Evolutionary conservation across 2,888 invertebrate species (phyloP).

Genomic region (Mythimna vitellina): DNA sequence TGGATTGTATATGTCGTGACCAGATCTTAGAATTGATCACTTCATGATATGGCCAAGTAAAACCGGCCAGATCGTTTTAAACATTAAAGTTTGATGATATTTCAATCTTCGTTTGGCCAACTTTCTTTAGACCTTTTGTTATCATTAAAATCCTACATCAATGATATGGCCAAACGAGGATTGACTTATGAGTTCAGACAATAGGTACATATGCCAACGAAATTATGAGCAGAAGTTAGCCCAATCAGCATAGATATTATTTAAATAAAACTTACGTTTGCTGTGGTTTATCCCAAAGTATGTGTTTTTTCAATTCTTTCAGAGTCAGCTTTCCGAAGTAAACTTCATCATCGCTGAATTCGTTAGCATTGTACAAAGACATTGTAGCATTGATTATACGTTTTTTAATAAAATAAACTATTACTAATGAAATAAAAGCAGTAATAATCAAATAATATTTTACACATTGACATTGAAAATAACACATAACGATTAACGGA

Average conservation of each 20-base stretch:
- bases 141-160: too few relatives aligned
- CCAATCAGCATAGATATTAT: too few relatives aligned
- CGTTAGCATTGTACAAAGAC: constrained; percentile 48
- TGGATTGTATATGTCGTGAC: too few relatives aligned
- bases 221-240: not conserved
- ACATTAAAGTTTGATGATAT: too few relatives aligned
- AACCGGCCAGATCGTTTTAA: too few relatives aligned
- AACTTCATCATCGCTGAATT: constrained; percentile 77
- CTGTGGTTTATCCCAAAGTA: constrained; percentile 66
- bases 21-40: too few relatives aligned
- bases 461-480: constrained; percentile 56
- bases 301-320: constrained; percentile 77
- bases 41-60: too few relatives aligned
- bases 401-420: constrained; percentile 55
- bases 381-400: constrained; percentile 40
- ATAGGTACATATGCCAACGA: not conserved
- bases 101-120: too few relatives aligned
- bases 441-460: constrained; percentile 56
- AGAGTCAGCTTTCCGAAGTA: constrained; percentile 78
- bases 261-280: constrained; percentile 65
- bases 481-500: constrained; percentile 54
- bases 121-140: too few relatives aligned
- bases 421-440: constrained; percentile 49
- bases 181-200: too few relatives aligned
- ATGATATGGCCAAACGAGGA: too few relatives aligned